Base-by-base conservation (phyloP, 1,140 invertebrate genomes). In the Calycopis cecrops region DNA sequence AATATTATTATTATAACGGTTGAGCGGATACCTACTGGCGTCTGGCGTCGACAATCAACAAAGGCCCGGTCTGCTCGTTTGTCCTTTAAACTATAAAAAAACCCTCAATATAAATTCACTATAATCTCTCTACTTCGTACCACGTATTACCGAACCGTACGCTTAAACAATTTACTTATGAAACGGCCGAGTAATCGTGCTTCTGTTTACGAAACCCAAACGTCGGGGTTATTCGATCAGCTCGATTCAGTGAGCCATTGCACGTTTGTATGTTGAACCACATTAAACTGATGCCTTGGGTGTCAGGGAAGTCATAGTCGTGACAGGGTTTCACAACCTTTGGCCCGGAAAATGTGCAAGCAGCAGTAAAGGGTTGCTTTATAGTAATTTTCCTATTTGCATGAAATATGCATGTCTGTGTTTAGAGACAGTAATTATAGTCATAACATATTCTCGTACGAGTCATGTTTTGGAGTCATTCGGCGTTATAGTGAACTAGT, bases 261-360 rank as follows among this genome's bases (percentile, higher is more conserved):
- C 62, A 65, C 62, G 62, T 61, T 65, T 64, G 56, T 60, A 53
- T 58, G 56, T 48, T 61, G 61, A 65, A 65, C 62, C 59, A 58
- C 52, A 53, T 48, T 61, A 61, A 65, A 65, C 52, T 56, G 62
- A 65, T 65, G 60, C 52, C 42, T 42, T 51, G 55, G 49, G 63
- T 68, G 62, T 65, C 55, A 68, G 55, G 58, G 51, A 58, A 59
- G 59, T 60, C 53, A 56, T 55, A 53, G 56, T 65, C 66, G 60
- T 68, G 66, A 65, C 63, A 62, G 55, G 49, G 51, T 62, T 62
- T 57, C 52, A 28, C 52, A 62, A 65, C 66, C 66, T 65, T 59
- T 65, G 59, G 40, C 62, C 56, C 54, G 58, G 56, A 64, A 61
- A 64, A 64, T 59, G 35, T 58, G 48, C 48, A 60, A 17, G 34